Base-by-base conservation (phyloP, 2,797 vertebrate genomes). In the Leptoclinus maculatus region DNA sequence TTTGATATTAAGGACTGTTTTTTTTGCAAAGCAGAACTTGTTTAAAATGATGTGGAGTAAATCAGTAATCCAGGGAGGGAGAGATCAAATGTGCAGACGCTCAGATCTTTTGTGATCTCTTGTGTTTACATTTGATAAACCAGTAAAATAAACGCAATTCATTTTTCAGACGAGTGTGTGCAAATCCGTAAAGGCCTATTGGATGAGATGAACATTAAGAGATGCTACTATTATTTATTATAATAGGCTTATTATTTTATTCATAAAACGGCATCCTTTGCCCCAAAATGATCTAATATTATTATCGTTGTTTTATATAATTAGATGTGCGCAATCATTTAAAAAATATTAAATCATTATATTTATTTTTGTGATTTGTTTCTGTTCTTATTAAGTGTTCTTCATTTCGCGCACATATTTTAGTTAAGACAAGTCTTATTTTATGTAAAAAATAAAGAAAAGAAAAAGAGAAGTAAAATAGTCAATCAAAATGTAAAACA, bases 1-100 rank as follows among this genome's bases (percentile, higher is more conserved):
- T 69, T 57, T 19, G 23, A 60, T 14, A 34, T 29, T 29, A 64
- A 81, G 49, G 57, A 32, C 43, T 78, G 62, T 66, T 76, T 73
- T 73, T 59, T 64, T 79, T 68, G 23, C 32, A 27, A 74, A 67
- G 27, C n/a, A 59, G 34, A 25, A 62, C 70, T 64, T 36, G 59
- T 71, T 64, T 66, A 45, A 60, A 38, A 41, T 11, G 32, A 64
- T 17, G 59, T 7, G 14, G 34, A 39, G 36, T 7, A 67, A 65
- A 45, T 14, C 21, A 66, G 32, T 56, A 63, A 56, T 53, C 29
- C 21, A 32, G 5, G 2, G 41, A 29, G 41, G 17, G 29, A 27
- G 25, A 66, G 32, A 34, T n/a, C 34, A 54, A 41, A 32, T 54
- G 36, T 47, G 25, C 68, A 47, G 23, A 51, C 21, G 32, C 2